Evolutionary conservation across 2,888 invertebrate genomes (phyloP).

Genomic region (Cephus rjabovi): DNA sequence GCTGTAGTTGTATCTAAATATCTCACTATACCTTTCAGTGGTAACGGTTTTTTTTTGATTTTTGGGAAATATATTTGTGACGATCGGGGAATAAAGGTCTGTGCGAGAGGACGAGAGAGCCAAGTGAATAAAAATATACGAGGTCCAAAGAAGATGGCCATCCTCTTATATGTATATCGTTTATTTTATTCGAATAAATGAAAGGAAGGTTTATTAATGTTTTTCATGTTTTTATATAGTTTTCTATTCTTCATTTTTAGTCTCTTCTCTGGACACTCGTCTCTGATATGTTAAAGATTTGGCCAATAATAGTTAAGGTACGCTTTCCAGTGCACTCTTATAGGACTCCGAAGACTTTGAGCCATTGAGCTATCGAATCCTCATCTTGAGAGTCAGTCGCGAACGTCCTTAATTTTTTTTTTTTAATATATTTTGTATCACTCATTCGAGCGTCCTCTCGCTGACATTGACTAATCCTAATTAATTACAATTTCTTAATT

Average conservation of each 20-base stretch:
- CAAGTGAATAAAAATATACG: not conserved
- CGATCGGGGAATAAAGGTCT: not conserved
- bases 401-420: not conserved
- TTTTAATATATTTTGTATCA: not conserved
- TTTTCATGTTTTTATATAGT: not conserved
- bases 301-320: conserved; percentile 23
- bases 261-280: not conserved
- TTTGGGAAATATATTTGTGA: not conserved
- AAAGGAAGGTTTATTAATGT: not conserved
- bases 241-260: not conserved
- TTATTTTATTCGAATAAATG: not conserved
- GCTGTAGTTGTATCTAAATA: not conserved
- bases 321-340: not conserved
- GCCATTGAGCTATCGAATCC: conserved; percentile 4
- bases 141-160: not conserved
- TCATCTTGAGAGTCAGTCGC: conserved; percentile 7
- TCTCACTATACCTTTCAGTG: not conserved
- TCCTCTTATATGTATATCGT: not conserved
- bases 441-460: not conserved
- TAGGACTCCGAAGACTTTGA: not conserved
- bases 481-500: not conserved
- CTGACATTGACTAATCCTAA: not conserved
- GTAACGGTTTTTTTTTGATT: not conserved
- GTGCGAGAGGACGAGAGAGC: not conserved
- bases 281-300: conserved; percentile 58